Evolutionary conservation across 1,140 invertebrate species (phyloP).

Genomic region (Zaprionus inermis): DNA sequence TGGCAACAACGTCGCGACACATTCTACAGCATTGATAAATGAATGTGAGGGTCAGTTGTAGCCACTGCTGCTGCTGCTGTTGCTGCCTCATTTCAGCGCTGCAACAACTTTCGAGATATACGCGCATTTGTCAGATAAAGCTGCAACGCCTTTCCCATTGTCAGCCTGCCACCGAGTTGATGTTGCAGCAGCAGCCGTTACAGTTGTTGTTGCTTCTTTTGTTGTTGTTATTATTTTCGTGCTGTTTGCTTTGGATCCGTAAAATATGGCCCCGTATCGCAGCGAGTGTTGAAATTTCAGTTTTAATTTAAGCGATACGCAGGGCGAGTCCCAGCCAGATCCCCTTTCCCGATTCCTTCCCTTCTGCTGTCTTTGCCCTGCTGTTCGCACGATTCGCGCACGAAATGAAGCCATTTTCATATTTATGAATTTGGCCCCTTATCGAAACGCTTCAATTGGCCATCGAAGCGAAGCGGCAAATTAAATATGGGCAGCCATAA

Average conservation of each 20-base stretch:
- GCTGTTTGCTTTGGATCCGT: slow-evolving; percentile 48
- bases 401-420: slow-evolving; percentile 81
- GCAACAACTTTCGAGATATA: slow-evolving; percentile 76
- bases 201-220: slow-evolving; percentile 18
- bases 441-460: slow-evolving; percentile 79
- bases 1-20: slow-evolving; percentile 38
- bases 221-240: slow-evolving; percentile 22
- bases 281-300: slow-evolving; percentile 79
- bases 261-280: slow-evolving; percentile 74
- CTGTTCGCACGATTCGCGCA: slow-evolving; percentile 17
- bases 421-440: slow-evolving; percentile 79
- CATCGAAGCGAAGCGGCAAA: slow-evolving; percentile 64
- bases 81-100: slow-evolving; percentile 42
- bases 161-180: slow-evolving; percentile 61
- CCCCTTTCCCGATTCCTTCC: not conserved
- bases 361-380: not conserved
- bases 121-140: slow-evolving; percentile 80
- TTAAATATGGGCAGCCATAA: slow-evolving; percentile 82
- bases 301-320: slow-evolving; percentile 81
- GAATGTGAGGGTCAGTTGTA: slow-evolving; percentile 78
- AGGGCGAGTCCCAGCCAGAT: slow-evolving; percentile 50
- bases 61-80: slow-evolving; percentile 23
- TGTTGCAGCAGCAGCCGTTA: slow-evolving; percentile 12
- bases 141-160: slow-evolving; percentile 78
- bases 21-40: slow-evolving; percentile 68